Evolutionary conservation across 2,888 invertebrate species (phyloP).

Genomic region (Yponomeuta malinellus): DNA sequence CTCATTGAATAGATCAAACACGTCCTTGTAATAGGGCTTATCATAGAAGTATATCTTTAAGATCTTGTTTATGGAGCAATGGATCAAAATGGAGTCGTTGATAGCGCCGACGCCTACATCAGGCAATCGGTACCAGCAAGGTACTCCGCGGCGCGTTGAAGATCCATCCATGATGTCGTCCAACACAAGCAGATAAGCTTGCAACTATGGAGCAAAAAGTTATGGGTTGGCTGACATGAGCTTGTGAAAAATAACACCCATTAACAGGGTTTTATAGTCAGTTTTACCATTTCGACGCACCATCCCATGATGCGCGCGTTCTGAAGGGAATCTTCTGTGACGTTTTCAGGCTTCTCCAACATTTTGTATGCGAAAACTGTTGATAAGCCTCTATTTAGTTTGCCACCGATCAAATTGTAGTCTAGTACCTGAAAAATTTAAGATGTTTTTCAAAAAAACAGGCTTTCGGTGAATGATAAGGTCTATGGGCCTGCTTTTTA

Average conservation of each 20-base stretch:
- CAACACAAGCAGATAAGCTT: conserved; percentile 87
- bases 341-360: conserved; percentile 76
- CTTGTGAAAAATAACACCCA: not conserved
- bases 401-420: conserved; percentile 92
- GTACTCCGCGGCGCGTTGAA: conserved; percentile 86
- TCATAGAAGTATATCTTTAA: conserved; percentile 82
- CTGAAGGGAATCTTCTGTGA: conserved; percentile 83
- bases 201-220: conserved; percentile 77
- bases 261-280: not conserved
- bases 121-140: conserved; percentile 91
- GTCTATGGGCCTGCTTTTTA: no score
- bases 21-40: conserved; percentile 80
- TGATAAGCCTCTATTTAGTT: conserved; percentile 84
- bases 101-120: conserved; percentile 84
- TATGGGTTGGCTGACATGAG: not conserved
- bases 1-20: conserved; percentile 88
- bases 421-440: conserved; percentile 79
- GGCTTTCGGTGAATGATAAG: no score
- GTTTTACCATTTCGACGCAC: conserved; percentile 92
- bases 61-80: conserved; percentile 83
- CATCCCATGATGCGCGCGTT: conserved; percentile 89
- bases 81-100: conserved; percentile 89
- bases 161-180: conserved; percentile 97
- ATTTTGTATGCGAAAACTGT: conserved; percentile 82
- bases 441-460: not conserved